Evolutionary conservation across 1,140 invertebrate genomes (phyloP), one percentile per base, ranked within the genome.

Genomic region (Orchestia grillus): DNA sequence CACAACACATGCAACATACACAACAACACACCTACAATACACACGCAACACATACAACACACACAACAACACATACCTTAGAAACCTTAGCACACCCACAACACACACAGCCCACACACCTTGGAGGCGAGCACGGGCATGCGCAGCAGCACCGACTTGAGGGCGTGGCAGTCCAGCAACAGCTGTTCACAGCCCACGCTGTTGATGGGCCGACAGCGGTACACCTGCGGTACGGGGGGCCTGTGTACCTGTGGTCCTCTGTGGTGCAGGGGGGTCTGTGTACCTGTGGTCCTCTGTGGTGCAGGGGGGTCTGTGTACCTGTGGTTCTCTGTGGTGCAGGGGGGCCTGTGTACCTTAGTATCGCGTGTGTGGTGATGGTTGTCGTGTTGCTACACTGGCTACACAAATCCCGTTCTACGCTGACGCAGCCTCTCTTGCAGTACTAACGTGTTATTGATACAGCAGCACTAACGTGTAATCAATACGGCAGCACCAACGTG

Each of bases 171-270:
- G 97, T 99, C 99, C 0, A 99, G 97, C 43, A 99, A 97, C n/a
- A 99, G 97, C 97, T 99, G 99, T 97, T 99, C 99, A 4, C 99
- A 99, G 87, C 99, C 99, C 0, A 98, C 98, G 0, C 99, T 98
- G 96, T 98, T 99, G 0, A 99, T 98, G 8, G 99, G 98, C 97
- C 99, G 99, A 97, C 99, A 99, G 97, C 99, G 99, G 97, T 99
- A 99, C 36, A 99, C 97, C 97, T 99, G 98, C 96, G 28, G 28
- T 98, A 47, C 99, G 98, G 15, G 62, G 62, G 62, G 28, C 28
- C 15, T 36, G 15, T 23, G 62, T 77, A 77, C 28, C 62, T 77
- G 62, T 15, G 62, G 47, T 53, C 6, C 47, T 19, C 47, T 53
- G 47, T 19, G 28, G 28, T 36, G 36, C 62, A 77, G 62, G 62